Conservation (phyloP, 2,113 vertebrate genomes). For the Stomatorhinus ivindoensis region DNA sequence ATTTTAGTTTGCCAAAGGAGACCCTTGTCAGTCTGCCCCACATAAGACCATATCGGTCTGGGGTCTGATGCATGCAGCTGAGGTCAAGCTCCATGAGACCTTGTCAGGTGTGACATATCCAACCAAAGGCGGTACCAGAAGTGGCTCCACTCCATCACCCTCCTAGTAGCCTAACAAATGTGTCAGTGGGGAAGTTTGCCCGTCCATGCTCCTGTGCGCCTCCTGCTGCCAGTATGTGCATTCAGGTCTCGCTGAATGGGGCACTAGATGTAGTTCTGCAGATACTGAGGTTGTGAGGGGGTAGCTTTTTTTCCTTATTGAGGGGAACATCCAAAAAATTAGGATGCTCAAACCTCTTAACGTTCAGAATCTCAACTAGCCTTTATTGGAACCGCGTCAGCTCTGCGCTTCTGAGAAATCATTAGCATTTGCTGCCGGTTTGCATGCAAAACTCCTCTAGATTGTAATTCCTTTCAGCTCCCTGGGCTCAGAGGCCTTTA, state of each 20-base stretch:
- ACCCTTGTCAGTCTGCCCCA: background rate
- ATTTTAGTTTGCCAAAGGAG: background rate
- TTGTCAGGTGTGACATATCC: background rate
- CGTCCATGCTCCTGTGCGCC: background rate
- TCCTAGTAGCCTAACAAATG: background rate
- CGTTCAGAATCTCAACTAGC: conserved; percentile 45
- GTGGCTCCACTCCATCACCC: background rate
- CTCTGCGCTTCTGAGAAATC: conserved; percentile 42
- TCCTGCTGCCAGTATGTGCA: background rate
- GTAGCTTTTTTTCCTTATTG: conserved; percentile 11
- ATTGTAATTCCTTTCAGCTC: conserved; percentile 32
- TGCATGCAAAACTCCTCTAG: conserved; percentile 46
- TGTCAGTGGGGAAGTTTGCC: background rate
- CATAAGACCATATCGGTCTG: background rate
- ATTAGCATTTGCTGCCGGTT: conserved; percentile 59
- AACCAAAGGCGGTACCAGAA: background rate
- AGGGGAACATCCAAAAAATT: conserved; percentile 44
- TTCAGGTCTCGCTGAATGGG: conserved; percentile 5
- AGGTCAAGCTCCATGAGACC: background rate
- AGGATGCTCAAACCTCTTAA: conserved; percentile 40
- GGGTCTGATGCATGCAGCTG: background rate
- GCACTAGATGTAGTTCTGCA: conserved; percentile 46
- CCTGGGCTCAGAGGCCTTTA: conserved; percentile 19
- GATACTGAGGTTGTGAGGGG: conserved; percentile 44
- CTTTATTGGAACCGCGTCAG: conserved; percentile 57